Evolutionary conservation across 1,140 invertebrate genomes (phyloP), one percentile per base, ranked within the genome.

Genomic region (Lysiphlebus fabarum): DNA sequence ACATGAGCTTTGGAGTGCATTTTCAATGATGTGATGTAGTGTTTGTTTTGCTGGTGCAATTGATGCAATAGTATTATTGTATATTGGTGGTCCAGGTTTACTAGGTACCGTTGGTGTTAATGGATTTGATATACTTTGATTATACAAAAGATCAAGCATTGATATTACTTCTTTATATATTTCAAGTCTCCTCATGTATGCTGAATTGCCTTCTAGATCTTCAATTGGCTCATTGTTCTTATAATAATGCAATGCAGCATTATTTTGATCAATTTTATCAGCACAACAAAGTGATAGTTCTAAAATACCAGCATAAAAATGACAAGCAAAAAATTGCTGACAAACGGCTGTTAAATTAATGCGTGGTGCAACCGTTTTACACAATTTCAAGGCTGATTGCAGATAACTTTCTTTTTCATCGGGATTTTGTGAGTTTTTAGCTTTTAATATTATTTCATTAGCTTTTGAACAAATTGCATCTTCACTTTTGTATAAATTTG

Each of bases 391-490:
- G 1, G 93, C 91, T 60, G 90, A 87, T 41, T 85, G 79, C 2
- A 97, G 76, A 72, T 88, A 84, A 60, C 86, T 82, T 66, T 91
- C 86, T 68, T 86, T 87, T 69, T 88, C 92, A 58, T 84, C 82
- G 53, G 81, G 75, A 80, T 87, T 91, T 59, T 78, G 82, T 55
- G 83, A 82, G 45, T 65, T 84, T 74, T 89, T 91, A 0, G 91
- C 89, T 70, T 87, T 87, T 66, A 93, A 83, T 14, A 96, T 81
- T 62, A 95, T 86, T 78, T 96, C 93, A 68, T 92, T 93, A 1
- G 92, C 92, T 83, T 97, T 93, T 14, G 95, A 88, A 75, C 91
- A 95, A 38, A 93, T 90, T 12, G 94, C 96, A 82, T 99, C 96
- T 82, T 99, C 96, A 68, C 87, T 88, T 67, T 90, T 90, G 70